Evolutionary conservation across 2,797 vertebrate species (phyloP), one percentile per base, ranked within the genome.

Genomic region (Rousettus madagascariensis): DNA sequence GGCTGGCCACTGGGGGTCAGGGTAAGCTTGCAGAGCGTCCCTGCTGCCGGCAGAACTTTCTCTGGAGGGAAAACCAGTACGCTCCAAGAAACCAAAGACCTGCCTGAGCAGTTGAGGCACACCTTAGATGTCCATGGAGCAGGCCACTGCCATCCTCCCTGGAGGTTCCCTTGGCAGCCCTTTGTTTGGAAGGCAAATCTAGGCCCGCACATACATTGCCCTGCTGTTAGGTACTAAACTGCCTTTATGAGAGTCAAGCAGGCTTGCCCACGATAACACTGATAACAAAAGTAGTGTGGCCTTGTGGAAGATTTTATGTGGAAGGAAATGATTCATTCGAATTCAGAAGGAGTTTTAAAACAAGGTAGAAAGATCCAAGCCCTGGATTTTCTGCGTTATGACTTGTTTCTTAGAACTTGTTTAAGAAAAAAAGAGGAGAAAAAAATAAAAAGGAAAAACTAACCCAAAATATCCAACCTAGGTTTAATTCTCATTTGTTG

Each of bases 1-100:
- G 15, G 77, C 46, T 38, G 79, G 96, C 97, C 97, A 43, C 97
- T 97, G 97, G 97, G 97, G 95, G 96, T 97, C 97, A 97, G 96
- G 95, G 69, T n/a, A 89, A 63, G 94, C 96, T 46, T 26, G 86
- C 78, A 4, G 59, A 90, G 96, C 13, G 69, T 38, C 30, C 85
- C n/a, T 10, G 90, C 55, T 2, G 49, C 63, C 1, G 8, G 51
- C 63, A 24, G 66, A 63, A 36, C 82, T 59, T 20, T 28, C 38
- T 24, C 63, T 0, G 57, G 84, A 77, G 71, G 59, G 19, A 49
- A 57, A 36, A 1, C 65, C 22, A 6, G 57, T 49, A 2, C 9
- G 4, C 86, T 43, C 91, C 15, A 11, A 17, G 51, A 88, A n/a
- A 66, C 63, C 83, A 0, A 8, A 8, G 86, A 69, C 92, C 65